Evolutionary conservation across 2,113 vertebrate genomes (phyloP), one percentile per base, ranked within the genome.

Genomic region (Uria lomvia): DNA sequence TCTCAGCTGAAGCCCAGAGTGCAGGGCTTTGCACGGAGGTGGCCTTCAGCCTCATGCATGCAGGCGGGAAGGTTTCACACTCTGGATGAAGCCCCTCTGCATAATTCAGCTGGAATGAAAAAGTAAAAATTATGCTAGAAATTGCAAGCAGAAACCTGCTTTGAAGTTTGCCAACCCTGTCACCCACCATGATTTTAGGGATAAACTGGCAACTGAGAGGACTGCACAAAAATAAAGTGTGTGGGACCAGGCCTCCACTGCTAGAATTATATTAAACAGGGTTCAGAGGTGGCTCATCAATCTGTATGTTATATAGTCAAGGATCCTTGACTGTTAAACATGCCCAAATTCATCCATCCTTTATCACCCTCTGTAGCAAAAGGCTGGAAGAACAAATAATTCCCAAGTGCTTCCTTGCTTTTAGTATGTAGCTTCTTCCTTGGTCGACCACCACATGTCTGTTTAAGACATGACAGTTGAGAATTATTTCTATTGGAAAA

Each of bases 41-140:
- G 43, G 4, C 7, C 8, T 5, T 66, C 58, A 79, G 21, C 8
- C 19, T 90, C 43, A 26, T 1, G 0, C 1, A 1, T 30, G 22
- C 27, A 65, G 36, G 12, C 11, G 27, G 36, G 27, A 71, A 62
- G 22, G 24, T 26, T 90, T 68, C 38, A 42, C 12, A 17, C 6
- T 17, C 18, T 56, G 26, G 11, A 40, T 68, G 14, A 71, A 81
- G 2, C 4, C 12, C 2, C 3, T 70, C 53, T 58, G 27, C 15
- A 42, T 32, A 29, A 62, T 47, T 68, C 20, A 55, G 3, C 8
- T n/a, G 17, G 12, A 78, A 65, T 26, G 5, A 77, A 66, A 60
- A 65, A 47, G 22, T 9, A 2, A 8, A 45, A 70, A 38, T 58
- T n/a, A 50, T 36, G 11, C 22, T 36, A 42, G 43, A 63, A 94